Evolutionary conservation across 2,797 vertebrate genomes (phyloP).

Genomic region (Anguilla anguilla): DNA sequence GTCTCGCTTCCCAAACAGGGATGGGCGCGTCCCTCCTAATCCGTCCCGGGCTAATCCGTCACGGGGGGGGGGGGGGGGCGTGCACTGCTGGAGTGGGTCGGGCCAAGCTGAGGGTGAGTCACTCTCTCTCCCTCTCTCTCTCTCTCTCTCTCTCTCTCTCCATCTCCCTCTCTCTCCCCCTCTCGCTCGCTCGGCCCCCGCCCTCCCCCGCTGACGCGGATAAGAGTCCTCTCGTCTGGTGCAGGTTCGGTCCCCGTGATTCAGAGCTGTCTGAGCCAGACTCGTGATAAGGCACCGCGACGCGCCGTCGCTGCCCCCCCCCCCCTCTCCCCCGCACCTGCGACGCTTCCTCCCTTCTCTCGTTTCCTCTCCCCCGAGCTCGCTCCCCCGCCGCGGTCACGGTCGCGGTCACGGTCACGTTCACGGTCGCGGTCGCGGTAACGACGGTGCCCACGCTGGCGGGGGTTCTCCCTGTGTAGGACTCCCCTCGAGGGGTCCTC

Average conservation of each 20-base stretch:
- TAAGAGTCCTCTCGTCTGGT: constrained; percentile 54
- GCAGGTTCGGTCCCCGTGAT: constrained; percentile 44
- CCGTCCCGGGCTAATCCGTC: constrained; percentile 69
- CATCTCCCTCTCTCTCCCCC: too few species aligned
- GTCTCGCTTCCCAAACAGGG: constrained; percentile 59
- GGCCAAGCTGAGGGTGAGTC: constrained; percentile 41
- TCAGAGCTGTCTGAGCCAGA: constrained; percentile 37
- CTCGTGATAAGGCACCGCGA: constrained; percentile 22
- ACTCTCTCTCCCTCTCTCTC: constrained; percentile 46
- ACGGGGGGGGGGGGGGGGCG: constrained; percentile 29
- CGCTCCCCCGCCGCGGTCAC: too few species aligned
- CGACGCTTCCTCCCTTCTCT: neutral
- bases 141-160: neutral
- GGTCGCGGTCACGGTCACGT: neutral
- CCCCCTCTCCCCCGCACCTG: neutral
- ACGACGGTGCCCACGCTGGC: too few species aligned
- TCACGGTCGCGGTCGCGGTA: neutral
- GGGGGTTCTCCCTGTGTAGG: neutral
- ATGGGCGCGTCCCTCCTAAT: constrained; percentile 61
- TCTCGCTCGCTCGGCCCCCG: constrained; percentile 35
- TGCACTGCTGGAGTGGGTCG: neutral
- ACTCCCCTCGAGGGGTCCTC: neutral
- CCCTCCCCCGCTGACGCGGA: constrained; percentile 32
- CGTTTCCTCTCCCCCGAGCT: constrained; percentile 29
- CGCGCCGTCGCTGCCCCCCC: neutral